phyloP scores from a whole-genome alignment of 2,113 vertebrate genomes.

The Centrocercus urophasianus region DNA sequence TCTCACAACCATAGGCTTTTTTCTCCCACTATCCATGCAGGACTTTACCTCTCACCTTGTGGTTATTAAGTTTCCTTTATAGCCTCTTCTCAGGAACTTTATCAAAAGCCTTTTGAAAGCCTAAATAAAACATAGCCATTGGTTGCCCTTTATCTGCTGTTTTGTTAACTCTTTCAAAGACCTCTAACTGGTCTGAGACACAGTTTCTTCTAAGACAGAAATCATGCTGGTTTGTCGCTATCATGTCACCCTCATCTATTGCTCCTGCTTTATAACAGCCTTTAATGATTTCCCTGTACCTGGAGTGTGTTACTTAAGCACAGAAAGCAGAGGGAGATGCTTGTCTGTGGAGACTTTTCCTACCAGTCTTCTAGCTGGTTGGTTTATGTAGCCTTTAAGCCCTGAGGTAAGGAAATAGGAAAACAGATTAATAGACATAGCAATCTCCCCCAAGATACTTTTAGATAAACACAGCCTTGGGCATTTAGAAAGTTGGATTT shows the following conservation, averaged over 20 bases:
- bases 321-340: slow-evolving; percentile 34
- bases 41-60: slow-evolving; percentile 43
- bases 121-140: slow-evolving; percentile 44
- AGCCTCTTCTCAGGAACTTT: slow-evolving; percentile 45
- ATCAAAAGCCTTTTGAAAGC: slow-evolving; percentile 54
- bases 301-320: slow-evolving; percentile 22
- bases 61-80: slow-evolving; percentile 27
- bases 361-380: slow-evolving; percentile 44
- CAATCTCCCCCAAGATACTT: slow-evolving; percentile 70
- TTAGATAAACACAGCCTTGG: slow-evolving; percentile 74
- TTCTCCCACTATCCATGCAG: not conserved
- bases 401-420: slow-evolving; percentile 72
- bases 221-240: slow-evolving; percentile 25
- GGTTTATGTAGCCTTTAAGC: slow-evolving; percentile 64
- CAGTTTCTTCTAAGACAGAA: slow-evolving; percentile 25
- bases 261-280: not conserved
- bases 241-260: slow-evolving; percentile 9
- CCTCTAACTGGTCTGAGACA: slow-evolving; percentile 9
- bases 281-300: not conserved
- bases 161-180: slow-evolving; percentile 43
- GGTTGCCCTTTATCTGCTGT: slow-evolving; percentile 27
- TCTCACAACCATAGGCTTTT: not conserved
- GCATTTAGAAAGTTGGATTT: slow-evolving; percentile 74
- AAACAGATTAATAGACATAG: slow-evolving; percentile 71
- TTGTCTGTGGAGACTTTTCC: slow-evolving; percentile 39